Conservation (phyloP, 1,140 invertebrate species). For the Scaptomyza montana region DNA sequence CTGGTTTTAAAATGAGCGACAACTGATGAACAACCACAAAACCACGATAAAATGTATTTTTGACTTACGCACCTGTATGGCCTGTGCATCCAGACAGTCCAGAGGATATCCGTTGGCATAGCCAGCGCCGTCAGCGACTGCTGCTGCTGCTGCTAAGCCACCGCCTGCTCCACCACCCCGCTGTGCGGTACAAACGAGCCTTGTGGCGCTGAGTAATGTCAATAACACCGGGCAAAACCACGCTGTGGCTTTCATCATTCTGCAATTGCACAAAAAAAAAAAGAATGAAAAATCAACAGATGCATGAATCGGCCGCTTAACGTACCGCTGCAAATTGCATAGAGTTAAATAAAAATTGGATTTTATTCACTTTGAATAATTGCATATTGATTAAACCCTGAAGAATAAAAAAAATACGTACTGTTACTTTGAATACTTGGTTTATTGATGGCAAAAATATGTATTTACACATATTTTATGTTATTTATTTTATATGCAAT, state of each 20-base stretch:
- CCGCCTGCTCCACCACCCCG: conserved; percentile 46
- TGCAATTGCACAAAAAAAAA: conserved; percentile 54
- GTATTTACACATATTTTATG: too few relatives aligned
- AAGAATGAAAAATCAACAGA: conserved; percentile 35
- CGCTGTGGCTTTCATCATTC: conserved; percentile 83
- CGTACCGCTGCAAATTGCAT: conserved; percentile 13
- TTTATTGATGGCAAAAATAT: not conserved
- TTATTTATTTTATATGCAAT: too few relatives aligned
- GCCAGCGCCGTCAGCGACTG: conserved; percentile 37
- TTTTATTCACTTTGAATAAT: conserved; percentile 29
- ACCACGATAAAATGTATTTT: conserved; percentile 1
- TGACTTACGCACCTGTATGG: conserved; percentile 70
- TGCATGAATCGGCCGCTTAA: conserved; percentile 21
- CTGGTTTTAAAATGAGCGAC: conserved; percentile 38
- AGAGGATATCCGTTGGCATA: conserved; percentile 75
- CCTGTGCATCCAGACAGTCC: conserved; percentile 69
- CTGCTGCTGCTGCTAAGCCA: conserved; percentile 25
- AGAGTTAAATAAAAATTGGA: conserved; percentile 26
- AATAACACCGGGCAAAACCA: conserved; percentile 80
- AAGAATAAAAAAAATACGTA: not conserved
- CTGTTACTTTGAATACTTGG: not conserved
- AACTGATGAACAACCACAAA: conserved; percentile 53
- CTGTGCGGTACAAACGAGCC: conserved; percentile 77
- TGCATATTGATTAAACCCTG: conserved; percentile 8
- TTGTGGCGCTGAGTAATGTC: conserved; percentile 78